Base-by-base conservation (phyloP, 2,113 vertebrate genomes). In the Gallinago paraguaiae region DNA sequence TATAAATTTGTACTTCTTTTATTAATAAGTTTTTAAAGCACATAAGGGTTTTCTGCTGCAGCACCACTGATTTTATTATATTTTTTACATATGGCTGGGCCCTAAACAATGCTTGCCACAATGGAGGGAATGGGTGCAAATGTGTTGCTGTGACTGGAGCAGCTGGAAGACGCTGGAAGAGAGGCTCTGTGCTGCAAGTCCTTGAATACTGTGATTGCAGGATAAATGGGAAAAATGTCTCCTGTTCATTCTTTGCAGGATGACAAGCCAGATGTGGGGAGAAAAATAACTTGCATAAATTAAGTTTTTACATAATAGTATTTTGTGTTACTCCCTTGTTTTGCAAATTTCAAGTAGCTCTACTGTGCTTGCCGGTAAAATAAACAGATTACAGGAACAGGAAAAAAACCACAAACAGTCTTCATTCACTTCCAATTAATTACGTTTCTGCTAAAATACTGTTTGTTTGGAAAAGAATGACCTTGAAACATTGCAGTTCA, bases 401-500 rank as follows among this genome's bases (percentile, higher is more conserved):
- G 9, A 53, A 19, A 80, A 57, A 6, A 5, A 2, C 0, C 60
- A 39, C 48, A 54, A 54, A 14, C 53, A 39, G 37, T 5, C 15
- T 93, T 90, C 8, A 39, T 86, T 90, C n/a, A 86, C 37, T 74
- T 94, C 28, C 76, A 92, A 9, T 67, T 93, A 81, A 80, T 86
- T 92, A 76, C 57, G 75, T 77, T 96, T 72, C 46, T 86, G 30
- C 41, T 83, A 78, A 88, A 95, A 75, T 92, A 43, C 39, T 84
- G 43, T 89, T 95, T 71, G 39, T 70, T 88, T 91, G 65, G 60
- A 82, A 89, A 76, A 24, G 61, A 92, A 31, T 84, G 70, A 86
- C 81, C 60, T 91, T 92, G 91, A 96, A 93, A 71, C 48, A 60
- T 28, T 92, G 33, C 43, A 45, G 51, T 71, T 91, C 86, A 78